phyloP scores from a whole-genome alignment of 2,113 vertebrate genomes.

The Coturnix japonica region DNA sequence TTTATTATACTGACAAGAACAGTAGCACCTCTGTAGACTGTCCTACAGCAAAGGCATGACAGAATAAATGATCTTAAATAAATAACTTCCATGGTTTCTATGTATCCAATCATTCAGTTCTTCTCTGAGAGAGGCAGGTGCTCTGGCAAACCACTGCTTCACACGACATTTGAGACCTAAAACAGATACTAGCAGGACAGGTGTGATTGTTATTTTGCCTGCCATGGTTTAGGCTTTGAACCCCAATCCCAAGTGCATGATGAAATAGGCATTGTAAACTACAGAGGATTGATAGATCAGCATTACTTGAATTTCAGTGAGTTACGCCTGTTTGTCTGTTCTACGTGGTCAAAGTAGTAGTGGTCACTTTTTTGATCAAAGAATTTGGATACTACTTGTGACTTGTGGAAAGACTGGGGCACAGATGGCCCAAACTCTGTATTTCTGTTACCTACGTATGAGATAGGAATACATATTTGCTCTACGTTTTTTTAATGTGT shows the following conservation, averaged over 20 bases:
- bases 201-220: neutral
- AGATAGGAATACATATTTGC: neutral
- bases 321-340: neutral
- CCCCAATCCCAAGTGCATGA: neutral
- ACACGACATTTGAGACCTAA: neutral
- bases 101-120: neutral
- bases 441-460: neutral
- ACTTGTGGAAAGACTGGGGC: neutral
- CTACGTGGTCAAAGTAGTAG: neutral
- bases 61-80: constrained; percentile 56
- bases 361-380: neutral
- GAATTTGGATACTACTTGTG: neutral
- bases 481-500: neutral
- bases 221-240: neutral
- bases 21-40: constrained; percentile 32
- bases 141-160: neutral
- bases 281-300: neutral
- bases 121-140: neutral
- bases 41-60: constrained; percentile 65
- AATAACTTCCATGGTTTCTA: neutral
- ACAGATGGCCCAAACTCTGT: neutral
- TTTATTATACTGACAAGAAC: constrained; percentile 58
- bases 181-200: neutral
- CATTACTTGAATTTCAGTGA: neutral
- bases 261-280: neutral